A percentile compares a stretch with the other conserved stretches of the same genome.
Evolutionary conservation across 2,888 invertebrate species (phyloP).

Genomic region (Lycocerus yunnanus): DNA sequence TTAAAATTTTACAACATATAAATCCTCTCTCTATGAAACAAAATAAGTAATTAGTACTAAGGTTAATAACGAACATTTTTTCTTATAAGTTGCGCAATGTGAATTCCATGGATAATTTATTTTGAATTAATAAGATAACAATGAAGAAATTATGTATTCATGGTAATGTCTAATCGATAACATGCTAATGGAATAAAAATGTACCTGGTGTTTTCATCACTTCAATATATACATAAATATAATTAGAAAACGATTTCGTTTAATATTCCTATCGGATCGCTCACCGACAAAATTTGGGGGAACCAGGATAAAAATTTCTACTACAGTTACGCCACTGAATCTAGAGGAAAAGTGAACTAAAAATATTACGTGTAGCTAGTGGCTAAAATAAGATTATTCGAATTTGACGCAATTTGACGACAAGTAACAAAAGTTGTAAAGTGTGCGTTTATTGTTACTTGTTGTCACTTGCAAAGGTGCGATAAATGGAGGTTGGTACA

Average conservation of each 20-base stretch:
- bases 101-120: background rate
- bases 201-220: background rate
- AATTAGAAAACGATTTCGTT: background rate
- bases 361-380: background rate
- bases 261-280: background rate
- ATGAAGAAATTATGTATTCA: background rate
- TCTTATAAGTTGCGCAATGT: background rate
- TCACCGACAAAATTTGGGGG: background rate
- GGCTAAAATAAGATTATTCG: background rate
- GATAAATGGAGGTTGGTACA: slow-evolving; percentile 14
- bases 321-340: background rate
- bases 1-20: too few species aligned
- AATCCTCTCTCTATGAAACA: too few species aligned
- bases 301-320: background rate
- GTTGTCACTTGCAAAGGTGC: slow-evolving; percentile 23
- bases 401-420: background rate
- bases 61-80: background rate
- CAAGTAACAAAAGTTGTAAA: background rate
- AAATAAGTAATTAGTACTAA: too few species aligned
- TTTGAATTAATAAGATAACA: background rate
- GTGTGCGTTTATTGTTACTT: background rate
- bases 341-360: background rate
- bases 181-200: background rate
- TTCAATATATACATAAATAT: background rate
- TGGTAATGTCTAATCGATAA: background rate